Conservation (phyloP, 2,797 vertebrate genomes). For the Oophaga sylvatica region DNA sequence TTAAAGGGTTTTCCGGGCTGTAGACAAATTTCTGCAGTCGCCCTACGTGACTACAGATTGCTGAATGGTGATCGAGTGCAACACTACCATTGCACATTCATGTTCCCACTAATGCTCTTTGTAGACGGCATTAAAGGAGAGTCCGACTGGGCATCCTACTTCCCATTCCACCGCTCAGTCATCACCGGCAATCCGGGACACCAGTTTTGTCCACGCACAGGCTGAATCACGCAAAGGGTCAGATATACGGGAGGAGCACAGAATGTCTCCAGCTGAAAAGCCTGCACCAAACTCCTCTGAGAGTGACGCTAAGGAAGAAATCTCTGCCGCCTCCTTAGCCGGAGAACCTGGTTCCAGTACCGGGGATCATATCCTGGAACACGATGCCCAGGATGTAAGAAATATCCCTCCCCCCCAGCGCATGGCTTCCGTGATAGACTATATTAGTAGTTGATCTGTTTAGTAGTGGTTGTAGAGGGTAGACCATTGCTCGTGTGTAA, state of each 20-base stretch:
- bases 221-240: background rate
- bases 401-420: background rate
- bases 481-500: no score
- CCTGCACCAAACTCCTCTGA: background rate
- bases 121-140: conserved; percentile 12
- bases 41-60: no score
- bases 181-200: background rate
- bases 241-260: background rate
- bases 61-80: no score
- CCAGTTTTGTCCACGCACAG: background rate
- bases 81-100: background rate
- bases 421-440: background rate
- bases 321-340: background rate
- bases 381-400: conserved; percentile 52
- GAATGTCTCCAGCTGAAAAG: conserved; percentile 1
- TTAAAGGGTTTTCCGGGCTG: background rate
- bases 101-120: conserved; percentile 18
- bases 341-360: conserved; percentile 11
- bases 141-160: background rate
- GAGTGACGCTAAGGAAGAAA: conserved; percentile 14
- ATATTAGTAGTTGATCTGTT: no score
- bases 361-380: conserved; percentile 21
- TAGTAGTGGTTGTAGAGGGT: no score
- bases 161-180: conserved; percentile 9
- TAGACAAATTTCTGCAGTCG: background rate